phyloP scores from a whole-genome alignment of 2,888 invertebrate species.

The Thymelicus acteon region DNA sequence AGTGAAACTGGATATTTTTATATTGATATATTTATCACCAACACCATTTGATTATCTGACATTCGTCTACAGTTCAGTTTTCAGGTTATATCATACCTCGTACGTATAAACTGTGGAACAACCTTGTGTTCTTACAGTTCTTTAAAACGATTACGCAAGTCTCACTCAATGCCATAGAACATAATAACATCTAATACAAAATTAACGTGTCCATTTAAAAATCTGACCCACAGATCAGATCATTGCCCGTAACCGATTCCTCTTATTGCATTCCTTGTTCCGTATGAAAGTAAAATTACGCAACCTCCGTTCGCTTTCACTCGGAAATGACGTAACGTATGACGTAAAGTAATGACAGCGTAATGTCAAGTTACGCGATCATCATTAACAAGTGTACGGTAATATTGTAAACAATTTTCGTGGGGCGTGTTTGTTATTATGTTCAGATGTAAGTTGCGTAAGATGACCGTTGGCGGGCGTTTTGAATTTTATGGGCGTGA shows the following conservation, averaged over 20 bases:
- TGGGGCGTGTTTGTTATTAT: background rate
- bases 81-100: too few species aligned
- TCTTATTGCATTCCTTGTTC: constrained; percentile 25
- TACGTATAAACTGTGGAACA: too few species aligned
- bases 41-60: too few species aligned
- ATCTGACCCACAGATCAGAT: constrained; percentile 17
- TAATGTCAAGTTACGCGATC: constrained; percentile 21
- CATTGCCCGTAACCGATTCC: constrained; percentile 40
- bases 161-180: background rate
- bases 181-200: background rate
- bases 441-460: background rate
- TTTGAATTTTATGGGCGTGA: background rate
- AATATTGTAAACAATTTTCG: constrained; percentile 23
- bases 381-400: constrained; percentile 32
- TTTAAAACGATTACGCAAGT: too few species aligned
- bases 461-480: background rate
- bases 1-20: too few species aligned
- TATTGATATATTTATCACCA: too few species aligned
- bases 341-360: constrained; percentile 18
- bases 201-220: constrained; percentile 1
- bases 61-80: too few species aligned
- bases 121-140: too few species aligned
- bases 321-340: constrained; percentile 17
- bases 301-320: constrained; percentile 23
- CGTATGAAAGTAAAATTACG: constrained; percentile 18